Evolutionary conservation across 2,888 invertebrate genomes (phyloP), one percentile per base, ranked within the genome.

Genomic region (Lycaena phlaeas): DNA sequence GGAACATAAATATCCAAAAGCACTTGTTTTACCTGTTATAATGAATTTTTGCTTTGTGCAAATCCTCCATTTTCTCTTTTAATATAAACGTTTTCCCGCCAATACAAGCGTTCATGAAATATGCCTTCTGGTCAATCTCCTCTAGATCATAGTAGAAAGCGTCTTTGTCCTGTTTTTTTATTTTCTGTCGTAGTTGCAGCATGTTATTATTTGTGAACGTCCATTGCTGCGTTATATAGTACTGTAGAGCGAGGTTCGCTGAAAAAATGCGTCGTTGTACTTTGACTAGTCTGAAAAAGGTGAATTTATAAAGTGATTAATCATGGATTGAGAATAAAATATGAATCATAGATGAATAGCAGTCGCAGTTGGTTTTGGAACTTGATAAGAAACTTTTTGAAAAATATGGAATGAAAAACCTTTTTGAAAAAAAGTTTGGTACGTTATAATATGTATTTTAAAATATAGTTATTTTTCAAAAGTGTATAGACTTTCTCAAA

Each of bases 181-280:
- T 56, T 1, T 65, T 58, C 0, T 76, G 62, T 30, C 88, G 73
- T n/a, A 92, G 70, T 0, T 58, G 60, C 2, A 86, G 50, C 39
- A 89, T 76, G 51, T 91, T 91, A 0, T 81, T 61, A 50, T 92
- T 92, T 27, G 73, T 65, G 55, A 95, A 95, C 0, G 70, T 75
- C 96, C 96, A 97, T 49, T 92, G 87, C 53, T 92, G 89, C 0
- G 84, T 86, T 1, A 92, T 86, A 60, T 95, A 97, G 64, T 91
- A 91, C 6, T 87, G 75, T 2, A 97, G 64, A 0, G 92, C 91
- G 40, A 84, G 75, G 56, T 91, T 90, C 0, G 95, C 92, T 11
- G 86, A 87, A 66, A 90, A 94, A 34, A 96, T 90, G 51, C 90
- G 90, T 9, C 91, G 86, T 62, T 96, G 95, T 18, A 95, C 60